Conservation (phyloP, 1,140 invertebrate genomes). For the Apis dorsata region DNA sequence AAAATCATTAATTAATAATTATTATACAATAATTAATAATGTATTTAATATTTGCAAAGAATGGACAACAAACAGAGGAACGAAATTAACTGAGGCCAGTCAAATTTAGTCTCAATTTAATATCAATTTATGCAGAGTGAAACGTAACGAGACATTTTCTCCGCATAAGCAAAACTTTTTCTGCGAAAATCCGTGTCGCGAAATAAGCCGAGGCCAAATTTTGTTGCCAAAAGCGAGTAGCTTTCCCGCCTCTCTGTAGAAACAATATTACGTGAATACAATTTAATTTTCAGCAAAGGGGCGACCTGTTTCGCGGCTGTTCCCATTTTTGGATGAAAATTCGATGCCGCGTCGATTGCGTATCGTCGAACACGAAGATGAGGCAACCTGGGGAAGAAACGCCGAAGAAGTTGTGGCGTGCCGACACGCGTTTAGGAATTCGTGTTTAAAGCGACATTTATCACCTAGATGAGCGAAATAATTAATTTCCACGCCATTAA, state of each 20-base stretch:
- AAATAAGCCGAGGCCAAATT: neutral
- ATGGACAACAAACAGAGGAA: too few relatives aligned
- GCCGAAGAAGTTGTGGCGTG: neutral
- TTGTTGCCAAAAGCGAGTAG: constrained; percentile 6
- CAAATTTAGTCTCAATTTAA: too few relatives aligned
- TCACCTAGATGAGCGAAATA: constrained; percentile 31
- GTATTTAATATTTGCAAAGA: too few relatives aligned
- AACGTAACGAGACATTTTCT: neutral
- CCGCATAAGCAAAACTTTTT: neutral
- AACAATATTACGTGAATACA: constrained; percentile 15
- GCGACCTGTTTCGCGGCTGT: neutral
- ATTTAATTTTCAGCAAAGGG: constrained; percentile 16
- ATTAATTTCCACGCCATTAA: constrained; percentile 47
- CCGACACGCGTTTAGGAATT: constrained; percentile 4
- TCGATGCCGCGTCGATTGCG: too few relatives aligned
- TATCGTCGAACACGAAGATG: neutral
- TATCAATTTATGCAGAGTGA: too few relatives aligned
- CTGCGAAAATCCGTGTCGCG: neutral
- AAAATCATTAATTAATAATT: too few relatives aligned
- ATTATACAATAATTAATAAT: too few relatives aligned
- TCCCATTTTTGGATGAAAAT: neutral
- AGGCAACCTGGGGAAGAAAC: too few relatives aligned
- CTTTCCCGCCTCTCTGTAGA: neutral
- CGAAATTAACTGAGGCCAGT: too few relatives aligned
- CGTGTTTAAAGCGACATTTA: constrained; percentile 32